Conservation (phyloP, 1,140 invertebrate species). For the Eumeta japonica region DNA sequence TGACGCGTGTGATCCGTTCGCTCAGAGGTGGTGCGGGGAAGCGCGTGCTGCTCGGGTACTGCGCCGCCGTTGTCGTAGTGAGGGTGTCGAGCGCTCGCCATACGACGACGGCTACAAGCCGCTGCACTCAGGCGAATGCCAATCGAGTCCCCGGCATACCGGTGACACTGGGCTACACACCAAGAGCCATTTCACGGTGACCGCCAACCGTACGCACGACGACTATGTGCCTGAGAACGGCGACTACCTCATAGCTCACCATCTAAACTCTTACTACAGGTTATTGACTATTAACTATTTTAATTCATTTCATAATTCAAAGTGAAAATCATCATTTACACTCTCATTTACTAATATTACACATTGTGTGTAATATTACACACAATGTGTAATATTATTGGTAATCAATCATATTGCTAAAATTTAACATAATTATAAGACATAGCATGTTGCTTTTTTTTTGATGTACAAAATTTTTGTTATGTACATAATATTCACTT, state of each 20-base stretch:
- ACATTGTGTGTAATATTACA: no score
- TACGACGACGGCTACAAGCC: conserved; percentile 42
- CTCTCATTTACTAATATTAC: no score
- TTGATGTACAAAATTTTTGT: no score
- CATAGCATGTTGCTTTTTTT: no score
- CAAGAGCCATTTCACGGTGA: conserved; percentile 44
- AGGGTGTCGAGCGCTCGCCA: conserved; percentile 44
- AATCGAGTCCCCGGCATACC: conserved; percentile 24
- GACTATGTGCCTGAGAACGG: conserved; percentile 48
- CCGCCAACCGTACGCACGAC: no score
- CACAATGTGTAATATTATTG: no score
- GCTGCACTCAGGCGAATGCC: conserved; percentile 26
- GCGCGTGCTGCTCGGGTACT: conserved; percentile 37
- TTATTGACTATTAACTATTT: conserved; percentile 25
- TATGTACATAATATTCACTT: background rate
- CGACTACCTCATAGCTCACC: conserved; percentile 45
- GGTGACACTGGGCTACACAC: no score
- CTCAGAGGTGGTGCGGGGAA: conserved; percentile 28
- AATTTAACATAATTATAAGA: no score
- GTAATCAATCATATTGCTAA: no score
- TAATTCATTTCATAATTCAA: no score
- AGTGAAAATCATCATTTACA: no score
- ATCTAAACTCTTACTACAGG: conserved; percentile 30
- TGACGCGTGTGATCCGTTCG: conserved; percentile 43
- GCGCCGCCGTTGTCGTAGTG: conserved; percentile 44